These are phyloP conservation scores for Neoscelio sp. DNA, from an alignment of 2,888 invertebrate genomes.

Conservation along the genomic window DNA sequence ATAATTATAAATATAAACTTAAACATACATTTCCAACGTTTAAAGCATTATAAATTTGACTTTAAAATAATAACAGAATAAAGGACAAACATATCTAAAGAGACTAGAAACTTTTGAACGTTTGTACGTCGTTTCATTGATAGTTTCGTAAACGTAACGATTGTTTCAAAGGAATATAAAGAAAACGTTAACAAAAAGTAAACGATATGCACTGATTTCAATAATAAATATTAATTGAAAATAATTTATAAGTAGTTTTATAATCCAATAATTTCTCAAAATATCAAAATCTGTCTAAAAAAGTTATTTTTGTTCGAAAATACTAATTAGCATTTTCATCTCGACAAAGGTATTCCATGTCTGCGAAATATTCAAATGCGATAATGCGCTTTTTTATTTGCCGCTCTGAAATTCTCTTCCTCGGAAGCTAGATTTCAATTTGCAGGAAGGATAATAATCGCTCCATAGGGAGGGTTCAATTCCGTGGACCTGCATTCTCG, in stretches of 20 bases:
- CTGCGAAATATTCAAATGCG: not conserved
- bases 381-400: not conserved
- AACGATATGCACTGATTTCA: not conserved
- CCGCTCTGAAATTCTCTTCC: not conserved
- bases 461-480: not conserved
- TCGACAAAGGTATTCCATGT: not conserved
- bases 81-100: too few relatives aligned
- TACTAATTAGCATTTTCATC: not conserved
- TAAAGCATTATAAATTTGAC: too few relatives aligned
- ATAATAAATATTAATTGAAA: too few relatives aligned
- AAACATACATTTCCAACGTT: too few relatives aligned
- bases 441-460: constrained; percentile 7
- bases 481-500: not conserved
- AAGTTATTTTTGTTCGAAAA: not conserved
- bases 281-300: too few relatives aligned
- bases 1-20: too few relatives aligned
- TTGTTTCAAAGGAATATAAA: not conserved
- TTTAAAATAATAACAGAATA: too few relatives aligned
- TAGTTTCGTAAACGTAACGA: not conserved
- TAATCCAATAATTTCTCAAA: too few relatives aligned
- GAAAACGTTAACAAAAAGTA: not conserved
- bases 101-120: constrained; percentile 4
- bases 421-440: constrained; percentile 6
- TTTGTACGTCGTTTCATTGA: constrained; percentile 1
- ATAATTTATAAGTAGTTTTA: too few relatives aligned